A percentile compares a stretch with the other conserved stretches of the same genome.
Evolutionary conservation across 1,140 invertebrate genomes (phyloP).

Genomic region (Sycobia sp.): DNA sequence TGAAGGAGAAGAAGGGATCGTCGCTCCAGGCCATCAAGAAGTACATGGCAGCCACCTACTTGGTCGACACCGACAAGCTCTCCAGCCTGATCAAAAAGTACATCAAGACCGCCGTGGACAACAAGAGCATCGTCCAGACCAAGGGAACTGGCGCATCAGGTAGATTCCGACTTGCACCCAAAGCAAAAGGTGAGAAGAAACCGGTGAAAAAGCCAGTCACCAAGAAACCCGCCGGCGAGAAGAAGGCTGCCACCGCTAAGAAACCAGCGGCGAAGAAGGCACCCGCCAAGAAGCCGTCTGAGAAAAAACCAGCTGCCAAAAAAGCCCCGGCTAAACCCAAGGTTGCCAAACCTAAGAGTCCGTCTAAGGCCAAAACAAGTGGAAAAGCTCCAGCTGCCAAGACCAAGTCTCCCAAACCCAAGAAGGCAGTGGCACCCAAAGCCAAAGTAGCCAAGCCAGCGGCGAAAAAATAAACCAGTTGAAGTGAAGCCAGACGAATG

Average conservation of each 20-base stretch:
- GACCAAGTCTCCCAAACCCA: constrained; percentile 18
- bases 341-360: constrained; percentile 1
- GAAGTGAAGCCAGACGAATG: too few relatives aligned
- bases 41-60: constrained; percentile 60
- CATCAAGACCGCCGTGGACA: constrained; percentile 53
- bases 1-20: constrained; percentile 64
- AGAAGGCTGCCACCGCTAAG: constrained; percentile 35
- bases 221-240: constrained; percentile 39
- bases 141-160: constrained; percentile 60
- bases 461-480: too few relatives aligned
- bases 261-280: not conserved
- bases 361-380: constrained; percentile 6
- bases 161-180: constrained; percentile 54
- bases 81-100: constrained; percentile 56
- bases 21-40: constrained; percentile 66
- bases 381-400: constrained; percentile 3
- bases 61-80: constrained; percentile 58
- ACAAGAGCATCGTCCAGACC: constrained; percentile 51
- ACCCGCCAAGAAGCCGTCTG: constrained; percentile 10
- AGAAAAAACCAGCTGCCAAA: not conserved
- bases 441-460: constrained; percentile 6
- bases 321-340: not conserved
- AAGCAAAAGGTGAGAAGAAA: not conserved
- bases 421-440: constrained; percentile 11
- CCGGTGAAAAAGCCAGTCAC: constrained; percentile 12